Evolutionary conservation across 2,888 invertebrate species (phyloP).

Genomic region (Drosophila glabriapex): DNA sequence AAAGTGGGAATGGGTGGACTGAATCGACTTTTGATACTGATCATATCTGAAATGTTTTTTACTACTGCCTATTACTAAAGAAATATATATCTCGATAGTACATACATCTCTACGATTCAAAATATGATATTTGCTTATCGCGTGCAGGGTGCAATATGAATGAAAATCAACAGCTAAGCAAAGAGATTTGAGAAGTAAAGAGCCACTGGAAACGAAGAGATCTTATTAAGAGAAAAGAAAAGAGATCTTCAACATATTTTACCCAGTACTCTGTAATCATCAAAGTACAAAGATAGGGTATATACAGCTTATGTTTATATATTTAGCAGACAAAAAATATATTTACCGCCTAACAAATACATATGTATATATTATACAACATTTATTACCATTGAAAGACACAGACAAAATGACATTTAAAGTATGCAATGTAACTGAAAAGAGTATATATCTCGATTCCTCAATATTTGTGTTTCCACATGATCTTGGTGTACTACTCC

Average conservation of each 20-base stretch:
- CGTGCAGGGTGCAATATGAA: background rate
- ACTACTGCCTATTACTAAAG: background rate
- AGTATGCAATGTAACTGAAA: too few species aligned
- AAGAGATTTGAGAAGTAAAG: conserved; percentile 9
- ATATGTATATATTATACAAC: too few species aligned
- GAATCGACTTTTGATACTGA: background rate
- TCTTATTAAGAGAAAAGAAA: background rate
- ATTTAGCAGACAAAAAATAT: too few species aligned
- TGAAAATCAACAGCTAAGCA: background rate
- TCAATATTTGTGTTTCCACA: too few species aligned
- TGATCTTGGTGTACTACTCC: too few species aligned
- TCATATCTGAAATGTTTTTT: too few species aligned
- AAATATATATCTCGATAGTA: background rate
- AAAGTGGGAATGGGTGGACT: background rate
- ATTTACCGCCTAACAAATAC: too few species aligned
- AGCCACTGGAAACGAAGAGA: conserved; percentile 11
- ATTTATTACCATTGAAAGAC: too few species aligned
- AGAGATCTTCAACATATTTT: background rate
- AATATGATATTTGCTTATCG: background rate
- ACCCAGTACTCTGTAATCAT: background rate
- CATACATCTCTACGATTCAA: background rate
- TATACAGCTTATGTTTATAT: background rate
- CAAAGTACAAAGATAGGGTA: background rate
- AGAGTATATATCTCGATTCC: too few species aligned
- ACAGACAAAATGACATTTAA: too few species aligned